A percentile compares a stretch with the other conserved stretches of the same genome.
Conservation (phyloP, 2,888 invertebrate species). For the Heterodera filipjevi region DNA sequence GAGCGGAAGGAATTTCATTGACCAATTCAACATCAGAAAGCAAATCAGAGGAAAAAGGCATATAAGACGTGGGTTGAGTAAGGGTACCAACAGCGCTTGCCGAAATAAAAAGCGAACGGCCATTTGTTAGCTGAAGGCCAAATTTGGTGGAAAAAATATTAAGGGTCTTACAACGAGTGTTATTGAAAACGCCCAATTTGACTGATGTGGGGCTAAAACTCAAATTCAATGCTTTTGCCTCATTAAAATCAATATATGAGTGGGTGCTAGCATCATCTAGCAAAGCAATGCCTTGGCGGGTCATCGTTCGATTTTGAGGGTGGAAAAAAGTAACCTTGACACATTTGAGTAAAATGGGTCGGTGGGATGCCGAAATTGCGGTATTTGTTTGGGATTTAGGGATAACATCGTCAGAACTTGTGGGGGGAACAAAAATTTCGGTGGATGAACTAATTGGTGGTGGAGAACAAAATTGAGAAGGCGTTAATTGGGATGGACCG, state of each 20-base stretch:
- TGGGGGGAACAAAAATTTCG: too few relatives aligned
- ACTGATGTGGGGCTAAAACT: background rate
- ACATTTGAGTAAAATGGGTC: slow-evolving; percentile 9
- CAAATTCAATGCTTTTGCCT: background rate
- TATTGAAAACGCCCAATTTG: background rate
- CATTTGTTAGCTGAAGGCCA: background rate
- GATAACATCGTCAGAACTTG: too few relatives aligned
- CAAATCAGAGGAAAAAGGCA: background rate
- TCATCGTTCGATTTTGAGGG: background rate
- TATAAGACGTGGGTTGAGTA: background rate
- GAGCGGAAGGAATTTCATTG: background rate
- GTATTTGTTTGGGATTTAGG: background rate
- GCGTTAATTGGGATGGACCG: background rate
- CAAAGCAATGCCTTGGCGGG: background rate
- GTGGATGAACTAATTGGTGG: background rate
- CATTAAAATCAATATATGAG: background rate
- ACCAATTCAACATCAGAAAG: background rate
- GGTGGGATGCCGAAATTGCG: background rate
- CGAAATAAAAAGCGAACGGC: background rate
- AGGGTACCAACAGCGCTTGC: background rate
- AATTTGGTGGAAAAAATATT: background rate
- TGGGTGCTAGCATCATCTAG: slow-evolving; percentile 7
- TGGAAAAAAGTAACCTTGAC: background rate
- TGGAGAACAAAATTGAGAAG: background rate
- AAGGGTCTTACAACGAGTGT: too few relatives aligned